Conservation (phyloP, 2,888 invertebrate genomes). For the Caenorhabditis zanzibari region DNA sequence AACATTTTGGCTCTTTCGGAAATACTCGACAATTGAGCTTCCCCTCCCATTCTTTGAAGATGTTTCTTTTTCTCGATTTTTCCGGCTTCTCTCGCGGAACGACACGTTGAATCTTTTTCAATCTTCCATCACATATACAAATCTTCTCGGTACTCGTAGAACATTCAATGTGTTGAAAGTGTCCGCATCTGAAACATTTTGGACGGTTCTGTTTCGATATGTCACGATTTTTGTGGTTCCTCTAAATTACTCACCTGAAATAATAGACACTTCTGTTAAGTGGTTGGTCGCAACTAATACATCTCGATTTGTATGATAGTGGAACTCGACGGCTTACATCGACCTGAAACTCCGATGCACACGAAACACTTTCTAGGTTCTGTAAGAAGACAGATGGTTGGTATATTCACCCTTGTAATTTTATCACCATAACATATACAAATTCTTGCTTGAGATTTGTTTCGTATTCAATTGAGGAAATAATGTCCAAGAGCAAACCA, state of each 20-base stretch:
- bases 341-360: constrained; percentile 3
- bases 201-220: not conserved
- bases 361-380: constrained; percentile 42
- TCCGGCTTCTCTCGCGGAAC: constrained; percentile 43
- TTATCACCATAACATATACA: constrained; percentile 54
- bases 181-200: constrained; percentile 68
- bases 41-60: constrained; percentile 58
- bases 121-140: constrained; percentile 42
- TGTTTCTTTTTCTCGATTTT: constrained; percentile 25
- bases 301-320: constrained; percentile 38
- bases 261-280: constrained; percentile 66
- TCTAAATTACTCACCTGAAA: constrained; percentile 60
- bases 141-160: constrained; percentile 46
- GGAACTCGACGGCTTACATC: constrained; percentile 36
- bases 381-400: constrained; percentile 15
- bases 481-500: constrained; percentile 46
- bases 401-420: not conserved
- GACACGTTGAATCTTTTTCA: not conserved
- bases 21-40: constrained; percentile 55
- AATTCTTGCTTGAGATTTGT: constrained; percentile 41
- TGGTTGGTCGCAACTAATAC: constrained; percentile 49
- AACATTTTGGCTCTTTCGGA: constrained; percentile 19
- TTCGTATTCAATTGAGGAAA: constrained; percentile 64
- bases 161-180: constrained; percentile 72
- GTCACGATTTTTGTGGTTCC: too few relatives aligned